Conservation (phyloP, 2,113 vertebrate genomes). For the Xiphophorus maculatus region DNA sequence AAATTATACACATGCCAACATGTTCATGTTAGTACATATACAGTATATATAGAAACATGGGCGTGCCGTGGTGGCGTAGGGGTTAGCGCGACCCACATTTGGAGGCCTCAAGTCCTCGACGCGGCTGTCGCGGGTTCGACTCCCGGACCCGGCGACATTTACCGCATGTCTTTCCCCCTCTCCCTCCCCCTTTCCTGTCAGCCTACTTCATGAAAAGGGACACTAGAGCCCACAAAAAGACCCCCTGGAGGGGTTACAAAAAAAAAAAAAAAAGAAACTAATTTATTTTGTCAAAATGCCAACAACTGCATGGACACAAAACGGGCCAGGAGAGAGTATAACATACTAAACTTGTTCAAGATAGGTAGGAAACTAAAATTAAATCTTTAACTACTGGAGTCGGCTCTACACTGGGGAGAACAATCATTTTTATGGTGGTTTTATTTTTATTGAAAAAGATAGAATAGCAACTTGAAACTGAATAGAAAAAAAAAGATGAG, state of each 20-base stretch:
- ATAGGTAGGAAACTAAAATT: background rate
- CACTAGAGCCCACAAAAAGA: too few relatives aligned
- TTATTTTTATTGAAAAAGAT: background rate
- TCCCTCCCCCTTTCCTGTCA: too few relatives aligned
- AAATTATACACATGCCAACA: background rate
- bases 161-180: too few relatives aligned
- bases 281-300: background rate
- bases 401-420: background rate
- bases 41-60: background rate
- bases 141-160: too few relatives aligned
- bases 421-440: too few relatives aligned
- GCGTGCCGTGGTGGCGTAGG: too few relatives aligned
- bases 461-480: background rate
- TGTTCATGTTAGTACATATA: background rate
- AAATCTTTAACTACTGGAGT: background rate
- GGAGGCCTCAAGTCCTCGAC: too few relatives aligned
- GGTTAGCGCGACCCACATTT: too few relatives aligned
- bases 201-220: too few relatives aligned
- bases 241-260: too few relatives aligned
- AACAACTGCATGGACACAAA: background rate
- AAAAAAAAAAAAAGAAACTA: too few relatives aligned
- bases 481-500: background rate
- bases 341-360: background rate
- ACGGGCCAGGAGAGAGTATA: background rate
- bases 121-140: too few relatives aligned